phyloP scores from a whole-genome alignment of 1,140 invertebrate species.

The Octopus bimaculoides region DNA sequence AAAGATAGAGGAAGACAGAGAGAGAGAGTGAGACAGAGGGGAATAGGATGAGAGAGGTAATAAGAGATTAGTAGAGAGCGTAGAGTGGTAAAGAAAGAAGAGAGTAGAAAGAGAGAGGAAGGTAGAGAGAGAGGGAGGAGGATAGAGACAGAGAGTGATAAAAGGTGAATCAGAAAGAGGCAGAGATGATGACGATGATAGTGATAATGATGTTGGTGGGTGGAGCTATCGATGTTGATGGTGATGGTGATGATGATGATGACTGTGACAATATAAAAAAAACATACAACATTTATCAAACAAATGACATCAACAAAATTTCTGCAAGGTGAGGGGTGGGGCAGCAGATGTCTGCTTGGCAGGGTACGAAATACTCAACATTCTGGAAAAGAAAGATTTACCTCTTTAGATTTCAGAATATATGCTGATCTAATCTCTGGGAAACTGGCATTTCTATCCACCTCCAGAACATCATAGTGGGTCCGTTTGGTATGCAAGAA shows the following conservation, averaged over 20 bases:
- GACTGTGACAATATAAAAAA: not conserved
- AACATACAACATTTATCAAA: not conserved
- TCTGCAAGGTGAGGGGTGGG: too few species aligned
- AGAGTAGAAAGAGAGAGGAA: too few species aligned
- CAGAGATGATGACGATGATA: too few species aligned
- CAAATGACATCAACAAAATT: not conserved
- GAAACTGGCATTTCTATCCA: constrained; percentile 22
- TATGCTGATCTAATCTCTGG: constrained; percentile 29
- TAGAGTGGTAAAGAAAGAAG: too few species aligned
- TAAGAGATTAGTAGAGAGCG: too few species aligned
- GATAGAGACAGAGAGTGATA: too few species aligned
- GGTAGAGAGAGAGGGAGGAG: too few species aligned
- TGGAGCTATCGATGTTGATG: not conserved
- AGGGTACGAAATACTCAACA: not conserved
- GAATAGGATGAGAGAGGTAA: too few species aligned
- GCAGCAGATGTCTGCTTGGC: not conserved
- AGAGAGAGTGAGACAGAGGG: too few species aligned
- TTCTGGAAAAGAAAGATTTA: constrained; percentile 18
- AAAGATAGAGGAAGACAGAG: not conserved
- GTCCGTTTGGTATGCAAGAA: constrained; percentile 5
- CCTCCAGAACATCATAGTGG: constrained; percentile 30
- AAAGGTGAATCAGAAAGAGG: too few species aligned
- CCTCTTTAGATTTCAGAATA: constrained; percentile 33
- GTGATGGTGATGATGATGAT: not conserved
- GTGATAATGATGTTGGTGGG: too few species aligned